phyloP scores from a whole-genome alignment of 92 coral and sea anemone genomes.

The Paramuricea clavata region DNA sequence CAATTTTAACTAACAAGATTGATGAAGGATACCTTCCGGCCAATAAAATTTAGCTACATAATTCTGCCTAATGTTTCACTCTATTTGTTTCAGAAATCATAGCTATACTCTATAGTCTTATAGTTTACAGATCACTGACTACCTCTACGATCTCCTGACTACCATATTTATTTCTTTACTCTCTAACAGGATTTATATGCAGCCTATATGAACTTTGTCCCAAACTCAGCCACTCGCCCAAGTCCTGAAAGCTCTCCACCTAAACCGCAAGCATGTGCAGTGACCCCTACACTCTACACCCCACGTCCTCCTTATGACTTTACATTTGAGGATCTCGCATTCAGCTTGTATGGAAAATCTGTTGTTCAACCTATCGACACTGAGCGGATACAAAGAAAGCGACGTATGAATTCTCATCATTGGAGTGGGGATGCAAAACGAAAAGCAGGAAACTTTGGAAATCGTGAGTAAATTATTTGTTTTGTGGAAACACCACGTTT shows the following conservation, averaged over 20 bases:
- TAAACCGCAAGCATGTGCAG: neutral
- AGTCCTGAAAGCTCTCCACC: neutral
- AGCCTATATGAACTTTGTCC: neutral
- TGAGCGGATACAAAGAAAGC: conserved; percentile 22
- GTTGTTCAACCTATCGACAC: conserved; percentile 43
- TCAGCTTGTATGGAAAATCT: conserved; percentile 40
- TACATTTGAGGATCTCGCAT: conserved; percentile 32
- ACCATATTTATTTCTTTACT: neutral
- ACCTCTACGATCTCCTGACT: too few species aligned
- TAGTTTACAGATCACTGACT: too few species aligned
- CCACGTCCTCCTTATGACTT: neutral
- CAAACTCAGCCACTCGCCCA: neutral
- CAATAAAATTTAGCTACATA: too few species aligned
- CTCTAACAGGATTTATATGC: neutral
- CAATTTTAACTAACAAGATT: too few species aligned
- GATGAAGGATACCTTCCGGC: too few species aligned
- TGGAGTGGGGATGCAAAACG: neutral
- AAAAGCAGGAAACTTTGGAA: conserved; percentile 11
- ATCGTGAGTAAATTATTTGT: neutral
- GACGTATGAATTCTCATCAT: neutral
- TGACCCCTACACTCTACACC: neutral
- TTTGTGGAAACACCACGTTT: too few species aligned
- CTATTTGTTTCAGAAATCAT: too few species aligned
- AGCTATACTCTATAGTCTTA: too few species aligned
- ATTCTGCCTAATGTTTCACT: too few species aligned